Evolutionary conservation across 2,888 invertebrate species (phyloP), one percentile per base, ranked within the genome.

Genomic region (Lasioglossum zephyrum): DNA sequence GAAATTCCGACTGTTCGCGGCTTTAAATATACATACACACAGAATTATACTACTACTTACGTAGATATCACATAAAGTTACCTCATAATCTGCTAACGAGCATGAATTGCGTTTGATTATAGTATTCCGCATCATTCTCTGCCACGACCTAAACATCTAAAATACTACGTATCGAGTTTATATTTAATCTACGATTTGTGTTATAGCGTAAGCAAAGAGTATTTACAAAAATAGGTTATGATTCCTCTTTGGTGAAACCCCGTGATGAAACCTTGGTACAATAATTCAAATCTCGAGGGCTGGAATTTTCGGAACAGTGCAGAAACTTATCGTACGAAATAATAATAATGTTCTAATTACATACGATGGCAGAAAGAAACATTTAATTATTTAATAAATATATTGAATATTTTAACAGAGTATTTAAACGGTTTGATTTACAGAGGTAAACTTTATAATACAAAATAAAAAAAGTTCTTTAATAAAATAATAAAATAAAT

Each of bases 71-170:
- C 6, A 47, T 36, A 41, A 75, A 44, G 9, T 89, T 89, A 93
- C 94, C 90, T 93, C 92, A 79, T 93, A 94, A 79, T 76, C 91
- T 53, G 70, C 39, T 47, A 72, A 31, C 4, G 81, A 49, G 26
- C 31, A 79, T 47, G 73, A 74, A 26, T 77, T 79, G 13, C 70
- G 86, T 73, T 47, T 87, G 72, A 79, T 73, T 22, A 81, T 22
- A 78, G 16, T 87, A 83, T 77, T 90, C 31, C 87, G 92, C 84
- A 88, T 88, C 91, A 91, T 91, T 87, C 83, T 92, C 72, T 81
- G 90, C 44, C 82, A 85, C 69, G 89, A 78, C 87, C 49, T 86
- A 86, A 92, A 83, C 91, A 92, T 94, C 79, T 87, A 79, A 79
- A 90, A 78, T 22, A 84, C 8, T 57, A 57, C 9, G 3, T 53